Base-by-base conservation (phyloP, 2,797 vertebrate species). In the Tokudaia tokunoshimensis region DNA sequence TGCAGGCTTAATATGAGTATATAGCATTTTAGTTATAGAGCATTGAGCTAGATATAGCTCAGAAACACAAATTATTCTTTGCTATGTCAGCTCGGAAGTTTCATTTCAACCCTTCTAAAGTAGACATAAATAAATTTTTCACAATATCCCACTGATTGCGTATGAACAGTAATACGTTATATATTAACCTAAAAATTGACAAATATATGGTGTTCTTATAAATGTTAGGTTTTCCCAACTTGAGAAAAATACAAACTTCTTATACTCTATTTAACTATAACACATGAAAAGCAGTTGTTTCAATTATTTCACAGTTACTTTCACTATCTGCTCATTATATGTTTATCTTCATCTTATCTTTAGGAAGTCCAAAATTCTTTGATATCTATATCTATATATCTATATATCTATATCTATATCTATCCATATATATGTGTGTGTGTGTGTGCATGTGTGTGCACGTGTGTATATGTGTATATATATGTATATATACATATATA, bases 221-320 rank as follows among this genome's bases (percentile, higher is more conserved):
- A 26, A 75, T 5, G 63, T 2, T 19, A 34, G 34, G 3, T n/a
- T 31, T 50, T 17, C n/a, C 81, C 6, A 44, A 2, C 61, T 74
- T 52, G 1, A 10, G 91, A 93, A 89, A 14, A 88, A 47, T 15
- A 76, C n/a, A 74, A 91, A 52, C 0, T 61, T 76, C 74, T 37
- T 37, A 22, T 76, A 81, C 19, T 59, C 34, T 72, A 47, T 78
- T 50, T 72, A 26, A 87, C 5, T 34, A 3, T 75, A 65, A 85
- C 1, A 78, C 3, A 79, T 57, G 20, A 44, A 89, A 91, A 87
- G 17, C 2, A 50, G 50, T 76, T 90, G 72, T 95, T 79, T 87
- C 1, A 20, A 80, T 19, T 81, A 5, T 84, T 80, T 88, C 12
- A 82, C 59, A 89, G 86, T 65, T 80, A 55, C 31, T 47, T 83